Evolutionary conservation across 2,797 vertebrate genomes (phyloP).

Genomic region (Linurgus olivaceus): DNA sequence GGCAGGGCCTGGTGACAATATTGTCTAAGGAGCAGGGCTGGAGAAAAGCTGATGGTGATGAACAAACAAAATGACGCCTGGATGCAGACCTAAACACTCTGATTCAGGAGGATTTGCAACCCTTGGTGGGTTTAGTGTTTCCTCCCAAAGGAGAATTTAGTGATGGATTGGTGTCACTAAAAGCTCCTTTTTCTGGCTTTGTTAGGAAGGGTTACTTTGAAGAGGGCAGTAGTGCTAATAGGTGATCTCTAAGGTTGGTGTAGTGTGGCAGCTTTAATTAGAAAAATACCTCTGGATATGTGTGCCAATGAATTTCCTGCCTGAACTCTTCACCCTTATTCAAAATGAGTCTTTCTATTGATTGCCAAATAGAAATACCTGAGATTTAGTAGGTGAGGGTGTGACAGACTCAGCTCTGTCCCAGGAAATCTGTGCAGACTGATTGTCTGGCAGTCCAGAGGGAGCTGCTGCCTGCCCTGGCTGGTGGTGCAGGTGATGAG

Average conservation of each 20-base stretch:
- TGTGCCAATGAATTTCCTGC: neutral
- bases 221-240: neutral
- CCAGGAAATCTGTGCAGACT: accelerated
- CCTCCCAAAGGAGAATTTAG: neutral
- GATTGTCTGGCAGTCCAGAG: accelerated
- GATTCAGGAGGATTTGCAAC: neutral
- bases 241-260: neutral
- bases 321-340: neutral
- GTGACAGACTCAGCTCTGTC: neutral
- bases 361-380: neutral
- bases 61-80: neutral
- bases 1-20: neutral
- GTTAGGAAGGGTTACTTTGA: neutral
- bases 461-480: accelerated
- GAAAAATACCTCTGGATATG: neutral
- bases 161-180: neutral
- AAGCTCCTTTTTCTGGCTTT: neutral
- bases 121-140: neutral
- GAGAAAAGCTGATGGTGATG: neutral
- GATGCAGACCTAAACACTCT: neutral
- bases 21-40: neutral
- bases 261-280: neutral
- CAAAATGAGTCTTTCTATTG: neutral
- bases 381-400: neutral
- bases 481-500: neutral